phyloP scores from a whole-genome alignment of 1,140 invertebrate species.

The Camponotus floridanus region DNA sequence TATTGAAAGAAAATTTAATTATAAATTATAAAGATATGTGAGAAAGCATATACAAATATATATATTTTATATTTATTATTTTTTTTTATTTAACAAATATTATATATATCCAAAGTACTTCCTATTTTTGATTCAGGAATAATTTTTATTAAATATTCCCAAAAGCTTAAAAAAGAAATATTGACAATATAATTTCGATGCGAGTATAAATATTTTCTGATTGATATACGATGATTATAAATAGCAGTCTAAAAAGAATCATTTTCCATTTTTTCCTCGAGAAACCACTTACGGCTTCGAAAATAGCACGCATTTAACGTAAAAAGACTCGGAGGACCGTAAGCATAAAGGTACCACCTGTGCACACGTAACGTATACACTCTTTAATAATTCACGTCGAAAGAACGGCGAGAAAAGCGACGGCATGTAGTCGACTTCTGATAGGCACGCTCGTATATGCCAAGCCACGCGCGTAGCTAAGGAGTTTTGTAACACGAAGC shows the following conservation, averaged over 20 bases:
- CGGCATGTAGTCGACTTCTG: constrained; percentile 61
- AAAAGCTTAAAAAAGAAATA: not conserved
- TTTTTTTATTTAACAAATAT: not conserved
- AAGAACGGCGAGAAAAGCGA: not conserved
- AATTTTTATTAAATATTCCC: not conserved
- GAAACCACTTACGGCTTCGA: not conserved
- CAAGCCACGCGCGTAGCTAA: constrained; percentile 38
- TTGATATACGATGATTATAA: not conserved
- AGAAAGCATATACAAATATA: not conserved
- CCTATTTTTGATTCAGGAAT: not conserved
- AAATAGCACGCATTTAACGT: constrained; percentile 39
- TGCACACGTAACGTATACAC: constrained; percentile 24
- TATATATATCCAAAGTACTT: not conserved
- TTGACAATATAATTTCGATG: not conserved
- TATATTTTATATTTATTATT: not conserved
- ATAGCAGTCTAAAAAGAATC: not conserved
- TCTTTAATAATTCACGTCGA: constrained; percentile 69
- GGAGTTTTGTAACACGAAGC: constrained; percentile 36
- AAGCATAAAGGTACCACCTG: constrained; percentile 38
- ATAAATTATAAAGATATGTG: not conserved
- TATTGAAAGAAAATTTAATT: not conserved
- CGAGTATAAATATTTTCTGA: not conserved
- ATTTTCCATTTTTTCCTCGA: not conserved
- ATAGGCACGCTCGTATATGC: constrained; percentile 43
- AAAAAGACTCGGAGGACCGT: constrained; percentile 21